These are phyloP conservation scores for Tetramorium bicarinatum DNA, from an alignment of 2,888 invertebrate species.

Conservation along the genomic window DNA sequence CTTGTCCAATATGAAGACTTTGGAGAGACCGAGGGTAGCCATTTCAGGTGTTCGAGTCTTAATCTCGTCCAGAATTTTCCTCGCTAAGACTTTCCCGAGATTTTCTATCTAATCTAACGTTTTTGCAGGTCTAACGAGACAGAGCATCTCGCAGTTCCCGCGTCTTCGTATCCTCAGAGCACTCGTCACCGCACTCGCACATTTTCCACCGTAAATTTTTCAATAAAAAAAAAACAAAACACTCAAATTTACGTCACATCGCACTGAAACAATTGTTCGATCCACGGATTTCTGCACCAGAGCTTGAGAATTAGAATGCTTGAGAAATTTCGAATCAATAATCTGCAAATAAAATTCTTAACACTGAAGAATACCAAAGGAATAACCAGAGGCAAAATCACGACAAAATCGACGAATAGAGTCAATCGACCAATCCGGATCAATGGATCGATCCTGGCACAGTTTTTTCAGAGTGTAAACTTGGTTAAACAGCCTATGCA, in stretches of 20 bases:
- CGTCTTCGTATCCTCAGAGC: slow-evolving; percentile 76
- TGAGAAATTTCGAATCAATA: not conserved
- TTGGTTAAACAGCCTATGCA: slow-evolving; percentile 12
- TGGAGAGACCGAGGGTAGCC: slow-evolving; percentile 98
- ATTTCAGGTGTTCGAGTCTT: slow-evolving; percentile 87
- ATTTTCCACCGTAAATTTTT: slow-evolving; percentile 73
- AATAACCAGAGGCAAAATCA: not conserved
- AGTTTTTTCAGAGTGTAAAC: slow-evolving; percentile 13
- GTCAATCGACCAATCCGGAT: not conserved
- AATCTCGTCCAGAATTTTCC: slow-evolving; percentile 76
- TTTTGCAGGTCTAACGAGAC: slow-evolving; percentile 19
- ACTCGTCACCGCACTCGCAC: slow-evolving; percentile 83
- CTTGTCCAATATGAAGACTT: slow-evolving; percentile 99
- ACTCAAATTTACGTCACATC: slow-evolving; percentile 53
- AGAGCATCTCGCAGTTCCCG: slow-evolving; percentile 54
- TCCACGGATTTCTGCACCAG: not conserved
- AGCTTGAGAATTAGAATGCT: not conserved
- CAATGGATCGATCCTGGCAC: not conserved
- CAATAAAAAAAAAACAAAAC: not conserved
- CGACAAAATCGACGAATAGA: not conserved
- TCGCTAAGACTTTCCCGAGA: slow-evolving; percentile 59
- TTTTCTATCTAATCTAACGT: slow-evolving; percentile 39
- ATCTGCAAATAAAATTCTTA: not conserved
- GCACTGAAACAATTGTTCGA: slow-evolving; percentile 7
- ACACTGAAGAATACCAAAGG: not conserved